Evolutionary conservation across 2,113 vertebrate species (phyloP), one percentile per base, ranked within the genome.

Genomic region (Amia ocellicauda): DNA sequence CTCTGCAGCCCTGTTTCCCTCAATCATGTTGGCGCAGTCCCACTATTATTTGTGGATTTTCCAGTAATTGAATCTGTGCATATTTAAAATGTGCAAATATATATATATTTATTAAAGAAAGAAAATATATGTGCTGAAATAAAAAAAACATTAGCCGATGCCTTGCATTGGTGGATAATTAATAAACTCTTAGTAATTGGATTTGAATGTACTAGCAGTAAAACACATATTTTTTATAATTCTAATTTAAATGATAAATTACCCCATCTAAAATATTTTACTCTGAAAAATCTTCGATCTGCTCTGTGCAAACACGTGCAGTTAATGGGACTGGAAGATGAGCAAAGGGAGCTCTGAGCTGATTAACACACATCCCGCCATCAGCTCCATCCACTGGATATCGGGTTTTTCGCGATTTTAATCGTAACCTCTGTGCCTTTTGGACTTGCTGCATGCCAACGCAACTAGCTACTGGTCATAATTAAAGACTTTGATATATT

Each of bases 231-330:
- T 41, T 70, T 73, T 36, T 71, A 51, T 60, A 55, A 1, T 22
- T 73, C 69, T 63, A 31, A 40, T 72, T 74, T 65, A 57, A 64
- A 63, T 72, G 70, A 78, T 57, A 64, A 67, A 73, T 75, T 64
- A 60, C 7, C 66, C 64, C 72, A 65, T 69, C 42, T 65, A 60
- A 65, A 66, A 72, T 67, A 52, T 54, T 22, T 24, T 43, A 2
- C 43, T 50, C 64, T 16, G 43, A n/a, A 54, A 58, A 31, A 49
- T 5, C 57, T 31, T 45, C 22, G 24, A 59, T 57, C 31, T 43
- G 47, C 10, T 27, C 51, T 19, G 20, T 60, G 49, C 49, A 47
- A 31, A 31, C 36, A 3, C 29, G 13, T 19, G 61, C 28, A 43
- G 58, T 56, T 59, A 72, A 60, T 68, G 29, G 45, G 27, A 59